Conservation (phyloP, 2,113 vertebrate species). For the Zonotrichia leucophrys region DNA sequence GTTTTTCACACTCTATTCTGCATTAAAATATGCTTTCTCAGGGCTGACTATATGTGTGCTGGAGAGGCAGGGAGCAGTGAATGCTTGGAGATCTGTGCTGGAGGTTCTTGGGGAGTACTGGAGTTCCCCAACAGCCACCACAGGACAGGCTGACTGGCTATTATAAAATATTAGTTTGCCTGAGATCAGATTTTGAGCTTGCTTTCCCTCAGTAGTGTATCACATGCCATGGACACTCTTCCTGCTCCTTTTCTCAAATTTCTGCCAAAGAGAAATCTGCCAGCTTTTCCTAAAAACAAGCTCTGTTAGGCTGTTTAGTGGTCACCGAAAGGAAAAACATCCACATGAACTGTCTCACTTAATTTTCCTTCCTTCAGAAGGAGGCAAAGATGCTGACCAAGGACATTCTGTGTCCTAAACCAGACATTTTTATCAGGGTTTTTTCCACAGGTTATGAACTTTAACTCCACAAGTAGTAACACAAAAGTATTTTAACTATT, state of each 20-base stretch:
- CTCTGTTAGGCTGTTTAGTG: not conserved
- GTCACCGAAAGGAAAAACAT: not conserved
- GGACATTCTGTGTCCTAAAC: not conserved
- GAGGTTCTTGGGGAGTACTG: not conserved
- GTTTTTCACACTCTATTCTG: not conserved
- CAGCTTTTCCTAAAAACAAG: not conserved
- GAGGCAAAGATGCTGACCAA: not conserved
- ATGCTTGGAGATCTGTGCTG: accelerated
- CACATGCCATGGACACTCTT: not conserved
- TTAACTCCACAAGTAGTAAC: not conserved
- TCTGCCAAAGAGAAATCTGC: not conserved
- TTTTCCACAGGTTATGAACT: not conserved
- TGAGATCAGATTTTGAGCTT: not conserved
- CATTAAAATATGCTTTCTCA: accelerated
- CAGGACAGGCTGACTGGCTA: not conserved
- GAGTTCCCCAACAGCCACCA: accelerated
- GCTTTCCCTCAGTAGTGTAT: not conserved
- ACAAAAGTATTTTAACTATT: not conserved
- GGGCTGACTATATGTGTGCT: not conserved
- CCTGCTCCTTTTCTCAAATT: not conserved
- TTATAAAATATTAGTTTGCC: not conserved
- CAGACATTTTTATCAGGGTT: not conserved
- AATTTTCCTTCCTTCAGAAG: not conserved
- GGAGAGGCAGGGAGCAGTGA: not conserved
- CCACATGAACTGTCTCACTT: not conserved